Base-by-base conservation (phyloP, 2,888 invertebrate species). In the Drosophila helvetica region DNA sequence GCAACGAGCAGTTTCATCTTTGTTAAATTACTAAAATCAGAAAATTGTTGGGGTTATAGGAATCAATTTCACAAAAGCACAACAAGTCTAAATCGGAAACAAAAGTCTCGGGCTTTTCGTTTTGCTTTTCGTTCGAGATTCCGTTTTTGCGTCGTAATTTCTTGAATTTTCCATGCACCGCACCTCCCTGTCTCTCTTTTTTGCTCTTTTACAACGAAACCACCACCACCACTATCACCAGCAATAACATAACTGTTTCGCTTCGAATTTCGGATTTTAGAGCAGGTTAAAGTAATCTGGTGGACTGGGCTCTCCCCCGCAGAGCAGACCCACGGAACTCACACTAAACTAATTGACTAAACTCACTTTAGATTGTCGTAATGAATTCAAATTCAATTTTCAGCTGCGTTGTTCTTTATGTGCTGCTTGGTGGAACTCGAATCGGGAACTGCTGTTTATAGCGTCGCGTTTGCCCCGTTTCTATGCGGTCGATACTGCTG, bases 1-100 rank as follows among this genome's bases (percentile, higher is more conserved):
- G 93, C 87, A 75, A 92, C 90, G 71, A 94, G 90, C 75, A 92
- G 88, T 93, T 94, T 95, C 95, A 96, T 86, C 30, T 75, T 79
- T 67, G 63, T 63, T 71, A 50, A 54, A 66, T 77, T 50, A 53
- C 69, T 76, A 73, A 66, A 72, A 75, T 58, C 51, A 67, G 48
- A 61, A 53, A 19, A 59, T 59, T 54, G 10, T 33, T 25, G 6
- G 42, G 45, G 33, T 53, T 42, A 55, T 42, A 17, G 66, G 10
- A 63, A 58, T 51, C 47, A 68, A 77, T 87, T 81, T 86, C 85
- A 86, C 88, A 83, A 79, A 80, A 64, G 53, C 25, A 46, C 43
- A 58, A 59, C 2, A 38, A 38, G 15, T n/a, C 38, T n/a, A n/a
- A 38, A 15, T 9, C 45, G 18, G 42, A 42, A 1, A 54, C 18